These are phyloP conservation scores for Megastigmus dorsalis DNA, from an alignment of 2,888 invertebrate species.

Conservation along the genomic window DNA sequence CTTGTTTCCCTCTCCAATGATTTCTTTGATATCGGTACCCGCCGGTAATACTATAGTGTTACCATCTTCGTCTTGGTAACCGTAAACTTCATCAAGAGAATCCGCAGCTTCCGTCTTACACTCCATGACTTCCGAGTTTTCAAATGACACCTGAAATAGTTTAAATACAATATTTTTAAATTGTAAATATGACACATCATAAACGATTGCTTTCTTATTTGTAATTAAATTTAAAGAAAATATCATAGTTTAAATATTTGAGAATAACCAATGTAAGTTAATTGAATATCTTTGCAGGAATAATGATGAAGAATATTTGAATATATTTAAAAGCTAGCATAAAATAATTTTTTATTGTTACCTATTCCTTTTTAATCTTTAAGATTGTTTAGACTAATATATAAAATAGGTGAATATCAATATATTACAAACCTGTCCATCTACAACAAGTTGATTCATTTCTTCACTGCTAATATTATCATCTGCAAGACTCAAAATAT, in stretches of 20 bases:
- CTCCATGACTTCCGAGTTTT: slow-evolving; percentile 57
- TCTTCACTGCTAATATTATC: slow-evolving; percentile 60
- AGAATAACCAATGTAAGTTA: too few relatives aligned
- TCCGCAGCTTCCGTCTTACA: slow-evolving; percentile 65
- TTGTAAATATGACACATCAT: too few relatives aligned
- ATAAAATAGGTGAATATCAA: too few relatives aligned
- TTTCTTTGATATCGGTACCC: slow-evolving; percentile 66
- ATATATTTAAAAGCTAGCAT: too few relatives aligned
- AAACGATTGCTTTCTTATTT: too few relatives aligned
- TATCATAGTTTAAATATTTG: too few relatives aligned
- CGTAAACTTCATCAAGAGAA: slow-evolving; percentile 67
- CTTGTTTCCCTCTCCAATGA: slow-evolving; percentile 64
- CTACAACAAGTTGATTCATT: slow-evolving; percentile 66
- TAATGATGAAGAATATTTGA: too few relatives aligned
- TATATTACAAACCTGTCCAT: slow-evolving; percentile 66
- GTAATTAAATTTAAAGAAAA: too few relatives aligned
- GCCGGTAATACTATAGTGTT: slow-evolving; percentile 69
- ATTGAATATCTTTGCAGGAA: too few relatives aligned
- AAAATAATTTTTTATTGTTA: too few relatives aligned
- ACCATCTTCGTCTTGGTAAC: slow-evolving; percentile 66
- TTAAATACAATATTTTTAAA: not conserved
- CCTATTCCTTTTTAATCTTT: too few relatives aligned
- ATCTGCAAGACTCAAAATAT: slow-evolving; percentile 65
- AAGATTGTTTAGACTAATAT: too few relatives aligned
- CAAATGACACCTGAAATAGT: slow-evolving; percentile 39